Evolutionary conservation across 53 echinoderm and acorn worm species (phyloP), one percentile per base, ranked within the genome.

Genomic region (Paelopatides confundens): DNA sequence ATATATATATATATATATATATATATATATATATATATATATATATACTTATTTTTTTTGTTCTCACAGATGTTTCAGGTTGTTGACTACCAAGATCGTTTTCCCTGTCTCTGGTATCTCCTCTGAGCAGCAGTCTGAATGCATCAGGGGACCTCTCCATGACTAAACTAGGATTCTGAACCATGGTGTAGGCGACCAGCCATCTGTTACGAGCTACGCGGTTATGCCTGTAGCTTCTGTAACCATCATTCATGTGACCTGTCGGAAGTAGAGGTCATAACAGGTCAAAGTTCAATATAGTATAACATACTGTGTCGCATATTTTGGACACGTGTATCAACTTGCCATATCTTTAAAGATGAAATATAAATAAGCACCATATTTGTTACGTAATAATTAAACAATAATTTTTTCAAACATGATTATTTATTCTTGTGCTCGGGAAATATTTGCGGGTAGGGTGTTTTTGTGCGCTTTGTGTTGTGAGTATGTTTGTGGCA

Each of bases 161-260:
- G 2, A 91, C 70, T 52, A 99, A 85, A 35, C 83, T 66, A 6
- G 90, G 70, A 52, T 99, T 99, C 23, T 88, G 83, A 29, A 92
- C 63, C 5, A 96, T 67, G 31, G 96, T 96, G 31, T 91, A 68
- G 2, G 95, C 94, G 12, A 99, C 91, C 58, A 89, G 86, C 99
- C 99, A 99, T 23, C 96, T 92, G 62, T 94, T 95, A 36, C 91
- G 89, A 1, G 94, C 94, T 31, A 90, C 85, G 5, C 70, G 63
- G 1, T 63, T 82, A 26, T 21, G 7, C 33, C 24, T 31, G 18
- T 18, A 29, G 68, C 58, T 58, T 17, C 26, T 58, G 15, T 23
- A 6, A 23, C 6, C 58, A 21, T 58, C 21, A 21, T 21, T 43
- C 12, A 8, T 43, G 43, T 12, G 63, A 63, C 63, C 63, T 29